These are phyloP conservation scores for Diloba caeruleocephala DNA, from an alignment of 2,888 invertebrate genomes.

Conservation along the genomic window DNA sequence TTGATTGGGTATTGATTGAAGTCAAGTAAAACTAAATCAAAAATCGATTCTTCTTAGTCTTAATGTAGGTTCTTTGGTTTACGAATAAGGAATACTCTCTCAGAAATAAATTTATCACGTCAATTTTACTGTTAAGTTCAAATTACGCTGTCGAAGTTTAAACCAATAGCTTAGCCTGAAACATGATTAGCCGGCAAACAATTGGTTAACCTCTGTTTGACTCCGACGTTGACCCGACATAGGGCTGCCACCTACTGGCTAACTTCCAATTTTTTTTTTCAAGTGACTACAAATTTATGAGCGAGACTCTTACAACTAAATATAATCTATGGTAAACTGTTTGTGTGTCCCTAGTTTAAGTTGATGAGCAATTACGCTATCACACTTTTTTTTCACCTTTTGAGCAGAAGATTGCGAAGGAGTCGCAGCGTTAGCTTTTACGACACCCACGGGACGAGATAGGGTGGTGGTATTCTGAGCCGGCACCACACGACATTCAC, in stretches of 20 bases:
- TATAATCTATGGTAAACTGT: too few relatives aligned
- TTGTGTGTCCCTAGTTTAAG: too few relatives aligned
- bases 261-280: not conserved
- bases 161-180: slow-evolving; percentile 71
- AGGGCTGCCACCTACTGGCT: slow-evolving; percentile 56
- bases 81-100: slow-evolving; percentile 31
- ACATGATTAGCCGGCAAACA: slow-evolving; percentile 73
- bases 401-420: too few relatives aligned
- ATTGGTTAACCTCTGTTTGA: slow-evolving; percentile 72
- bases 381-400: too few relatives aligned
- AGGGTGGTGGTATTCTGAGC: too few relatives aligned
- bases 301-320: too few relatives aligned
- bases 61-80: slow-evolving; percentile 23
- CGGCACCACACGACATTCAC: too few relatives aligned
- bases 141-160: slow-evolving; percentile 67
- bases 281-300: too few relatives aligned
- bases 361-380: too few relatives aligned
- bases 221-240: slow-evolving; percentile 61
- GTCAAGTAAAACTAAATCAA: not conserved
- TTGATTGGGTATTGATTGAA: too few relatives aligned
- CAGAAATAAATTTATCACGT: slow-evolving; percentile 48
- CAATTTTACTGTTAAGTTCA: slow-evolving; percentile 64
- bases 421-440: too few relatives aligned
- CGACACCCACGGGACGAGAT: too few relatives aligned
- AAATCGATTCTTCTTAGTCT: slow-evolving; percentile 25